Evolutionary conservation across 2,888 invertebrate genomes (phyloP), one percentile per base, ranked within the genome.

Genomic region (Stegana nigrithorax): DNA sequence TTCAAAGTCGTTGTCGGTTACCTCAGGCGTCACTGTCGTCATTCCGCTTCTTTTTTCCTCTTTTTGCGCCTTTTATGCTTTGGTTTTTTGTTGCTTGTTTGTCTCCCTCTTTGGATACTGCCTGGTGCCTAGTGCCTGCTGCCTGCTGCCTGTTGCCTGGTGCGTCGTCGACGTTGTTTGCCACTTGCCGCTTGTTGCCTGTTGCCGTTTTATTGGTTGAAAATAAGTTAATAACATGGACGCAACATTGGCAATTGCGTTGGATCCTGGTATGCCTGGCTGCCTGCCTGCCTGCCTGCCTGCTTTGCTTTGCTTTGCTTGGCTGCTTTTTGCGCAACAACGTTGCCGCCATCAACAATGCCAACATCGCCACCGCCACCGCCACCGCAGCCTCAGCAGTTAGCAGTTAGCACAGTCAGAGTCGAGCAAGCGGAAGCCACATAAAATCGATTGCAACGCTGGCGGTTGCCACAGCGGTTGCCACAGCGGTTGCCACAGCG

Each of bases 161-260:
- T n/a, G n/a, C n/a, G n/a, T n/a, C n/a, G n/a, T n/a, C 59, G 53
- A 21, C 50, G 51, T 51, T 58, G 63, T n/a, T 55, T 63, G 60
- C 56, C 66, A 65, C 67, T 63, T 67, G 25, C 56, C 56, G 67
- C 69, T 70, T 73, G 79, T 77, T 80, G 73, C 79, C 73, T 55
- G n/a, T n/a, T n/a, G n/a, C n/a, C n/a, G 72, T 79, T 81, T 82
- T 76, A 83, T 78, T 80, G 82, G 75, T 67, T 82, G 74, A 72
- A 79, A 83, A 80, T 82, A 82, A 82, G 80, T 82, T 80, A 81
- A 81, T 81, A 83, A 81, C 73, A 78, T 80, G 81, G 80, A 77
- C 69, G 70, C 59, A 66, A 68, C 63, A 64, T 56, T 59, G 64
- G 56, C 19, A 59, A 27, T 27, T 57, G 53, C 62, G 57, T n/a